Conservation (phyloP, 2,113 vertebrate species). For the Triplophysa tibetana region DNA sequence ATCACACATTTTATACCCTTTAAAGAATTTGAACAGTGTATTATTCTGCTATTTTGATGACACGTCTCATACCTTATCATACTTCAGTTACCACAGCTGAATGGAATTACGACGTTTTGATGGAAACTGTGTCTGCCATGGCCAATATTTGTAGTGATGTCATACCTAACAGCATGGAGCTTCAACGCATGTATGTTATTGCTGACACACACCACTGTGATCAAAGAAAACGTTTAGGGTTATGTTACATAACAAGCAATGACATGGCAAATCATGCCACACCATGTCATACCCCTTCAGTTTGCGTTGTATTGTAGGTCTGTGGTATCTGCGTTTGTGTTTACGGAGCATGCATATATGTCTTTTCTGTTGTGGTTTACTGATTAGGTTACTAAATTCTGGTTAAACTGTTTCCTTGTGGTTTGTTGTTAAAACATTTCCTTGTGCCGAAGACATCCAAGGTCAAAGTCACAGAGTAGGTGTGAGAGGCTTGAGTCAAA, state of each 20-base stretch:
- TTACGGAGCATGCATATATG: too few species aligned
- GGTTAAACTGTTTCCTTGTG: too few species aligned
- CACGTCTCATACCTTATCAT: background rate
- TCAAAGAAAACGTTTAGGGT: background rate
- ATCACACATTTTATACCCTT: background rate
- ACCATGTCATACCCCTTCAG: background rate
- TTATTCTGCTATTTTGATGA: too few species aligned
- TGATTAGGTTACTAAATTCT: background rate
- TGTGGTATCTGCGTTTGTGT: background rate
- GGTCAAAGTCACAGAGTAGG: background rate
- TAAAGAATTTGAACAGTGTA: too few species aligned
- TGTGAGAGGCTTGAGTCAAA: constrained; percentile 1
- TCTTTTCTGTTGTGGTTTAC: background rate
- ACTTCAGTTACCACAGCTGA: background rate
- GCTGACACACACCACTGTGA: background rate
- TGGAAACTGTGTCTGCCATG: background rate
- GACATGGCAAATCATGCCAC: constrained; percentile 3
- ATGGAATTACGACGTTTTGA: background rate
- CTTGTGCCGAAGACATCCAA: background rate
- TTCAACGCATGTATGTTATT: background rate
- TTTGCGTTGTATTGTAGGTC: background rate
- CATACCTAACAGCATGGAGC: background rate
- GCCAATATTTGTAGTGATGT: background rate
- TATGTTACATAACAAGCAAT: background rate
- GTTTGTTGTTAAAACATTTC: constrained; percentile 12